These are phyloP conservation scores for Chrysopilus asiliformis DNA, from an alignment of 2,888 invertebrate species.

Conservation along the genomic window DNA sequence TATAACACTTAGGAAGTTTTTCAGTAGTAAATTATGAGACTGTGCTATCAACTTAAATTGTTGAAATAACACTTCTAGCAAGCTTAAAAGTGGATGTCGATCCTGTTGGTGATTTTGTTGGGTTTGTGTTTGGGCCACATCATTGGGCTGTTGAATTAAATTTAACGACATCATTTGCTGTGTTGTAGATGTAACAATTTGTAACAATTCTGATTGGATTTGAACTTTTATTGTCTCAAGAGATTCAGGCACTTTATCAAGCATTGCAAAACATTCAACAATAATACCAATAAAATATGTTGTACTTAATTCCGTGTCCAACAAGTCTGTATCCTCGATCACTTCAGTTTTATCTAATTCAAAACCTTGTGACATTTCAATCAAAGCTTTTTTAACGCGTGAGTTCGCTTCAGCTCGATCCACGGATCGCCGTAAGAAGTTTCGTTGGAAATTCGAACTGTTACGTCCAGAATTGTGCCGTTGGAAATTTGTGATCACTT, in stretches of 20 bases:
- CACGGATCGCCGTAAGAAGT: constrained; percentile 44
- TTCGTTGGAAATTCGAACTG: constrained; percentile 44
- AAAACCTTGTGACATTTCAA: constrained; percentile 38
- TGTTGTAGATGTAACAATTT: constrained; percentile 67
- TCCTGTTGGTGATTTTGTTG: constrained; percentile 19
- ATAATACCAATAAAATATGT: constrained; percentile 64
- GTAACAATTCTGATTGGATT: constrained; percentile 68
- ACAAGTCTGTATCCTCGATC: constrained; percentile 44
- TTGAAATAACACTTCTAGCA: constrained; percentile 63
- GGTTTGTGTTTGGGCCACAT: no score
- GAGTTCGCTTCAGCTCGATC: constrained; percentile 40
- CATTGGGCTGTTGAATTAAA: constrained; percentile 29
- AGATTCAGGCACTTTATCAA: constrained; percentile 74
- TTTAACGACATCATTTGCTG: constrained; percentile 51
- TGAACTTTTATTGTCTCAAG: constrained; percentile 71
- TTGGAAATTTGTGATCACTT: constrained; percentile 38
- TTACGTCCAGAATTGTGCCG: constrained; percentile 48
- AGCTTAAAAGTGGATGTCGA: constrained; percentile 39
- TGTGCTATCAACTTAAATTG: constrained; percentile 71
- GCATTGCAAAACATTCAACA: constrained; percentile 69
- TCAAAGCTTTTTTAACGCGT: constrained; percentile 40
- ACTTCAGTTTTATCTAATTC: constrained; percentile 37
- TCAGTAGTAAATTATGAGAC: constrained; percentile 57
- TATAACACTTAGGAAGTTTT: constrained; percentile 48
- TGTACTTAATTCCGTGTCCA: constrained; percentile 47